Percentiles rank a stretch among this genome's conserved stretches.
Evolutionary conservation across 2,888 invertebrate species (phyloP).

Genomic region (Bhutanitis thaidina): DNA sequence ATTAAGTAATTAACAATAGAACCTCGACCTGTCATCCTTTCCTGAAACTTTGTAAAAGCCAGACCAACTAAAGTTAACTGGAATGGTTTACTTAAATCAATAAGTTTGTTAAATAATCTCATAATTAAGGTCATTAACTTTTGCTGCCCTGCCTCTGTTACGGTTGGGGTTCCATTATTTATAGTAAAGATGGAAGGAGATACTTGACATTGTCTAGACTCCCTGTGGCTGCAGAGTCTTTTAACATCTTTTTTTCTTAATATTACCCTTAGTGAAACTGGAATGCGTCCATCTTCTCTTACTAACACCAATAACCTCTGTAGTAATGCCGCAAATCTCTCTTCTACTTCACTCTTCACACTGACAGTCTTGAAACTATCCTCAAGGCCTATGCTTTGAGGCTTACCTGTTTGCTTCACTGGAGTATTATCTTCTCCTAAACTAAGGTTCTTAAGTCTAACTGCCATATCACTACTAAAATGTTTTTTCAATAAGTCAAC

Average conservation of each 20-base stretch:
- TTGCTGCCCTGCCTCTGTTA: slow-evolving; percentile 78
- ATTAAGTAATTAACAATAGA: slow-evolving; percentile 87
- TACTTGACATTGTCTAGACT: slow-evolving; percentile 87
- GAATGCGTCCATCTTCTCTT: slow-evolving; percentile 88
- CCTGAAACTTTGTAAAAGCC: slow-evolving; percentile 90
- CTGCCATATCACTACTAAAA: slow-evolving; percentile 84
- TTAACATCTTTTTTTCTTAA: slow-evolving; percentile 85
- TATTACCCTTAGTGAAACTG: slow-evolving; percentile 86
- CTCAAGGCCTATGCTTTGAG: slow-evolving; percentile 89
- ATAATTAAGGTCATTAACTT: slow-evolving; percentile 85
- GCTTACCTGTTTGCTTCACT: slow-evolving; percentile 87
- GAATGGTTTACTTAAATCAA: slow-evolving; percentile 86
- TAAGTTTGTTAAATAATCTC: slow-evolving; percentile 87
- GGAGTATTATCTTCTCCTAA: slow-evolving; percentile 86
- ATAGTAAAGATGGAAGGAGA: slow-evolving; percentile 82
- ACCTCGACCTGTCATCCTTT: slow-evolving; percentile 83
- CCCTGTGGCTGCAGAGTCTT: slow-evolving; percentile 84
- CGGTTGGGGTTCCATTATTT: slow-evolving; percentile 66
- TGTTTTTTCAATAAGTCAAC: slow-evolving; percentile 80
- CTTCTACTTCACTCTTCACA: slow-evolving; percentile 86
- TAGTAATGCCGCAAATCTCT: slow-evolving; percentile 84
- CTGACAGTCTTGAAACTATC: slow-evolving; percentile 88
- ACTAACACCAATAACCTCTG: slow-evolving; percentile 85
- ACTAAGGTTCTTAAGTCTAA: slow-evolving; percentile 84
- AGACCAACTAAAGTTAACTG: slow-evolving; percentile 90